Conservation (phyloP, 2,888 invertebrate species). For the Xestia rhomboidea region DNA sequence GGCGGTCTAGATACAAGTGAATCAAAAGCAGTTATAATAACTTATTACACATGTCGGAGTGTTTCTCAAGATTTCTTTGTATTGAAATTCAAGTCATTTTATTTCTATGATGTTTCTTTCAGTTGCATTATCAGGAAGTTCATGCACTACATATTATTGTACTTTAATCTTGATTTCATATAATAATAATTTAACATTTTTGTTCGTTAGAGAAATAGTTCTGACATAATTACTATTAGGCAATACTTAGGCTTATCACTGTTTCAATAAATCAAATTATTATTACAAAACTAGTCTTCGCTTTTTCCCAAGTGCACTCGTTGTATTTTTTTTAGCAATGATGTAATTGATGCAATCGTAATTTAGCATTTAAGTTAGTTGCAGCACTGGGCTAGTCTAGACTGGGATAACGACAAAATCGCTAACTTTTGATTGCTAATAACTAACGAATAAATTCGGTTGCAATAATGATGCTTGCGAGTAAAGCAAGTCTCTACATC, state of each 20-base stretch:
- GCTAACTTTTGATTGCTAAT: no score
- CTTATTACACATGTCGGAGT: slow-evolving; percentile 17
- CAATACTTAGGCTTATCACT: not conserved
- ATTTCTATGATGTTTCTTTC: slow-evolving; percentile 8
- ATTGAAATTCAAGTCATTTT: slow-evolving; percentile 22
- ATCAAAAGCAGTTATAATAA: slow-evolving; percentile 35
- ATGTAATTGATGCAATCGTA: not conserved
- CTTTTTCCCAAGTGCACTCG: not conserved
- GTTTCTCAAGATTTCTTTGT: slow-evolving; percentile 41
- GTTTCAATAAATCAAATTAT: not conserved
- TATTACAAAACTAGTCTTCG: not conserved
- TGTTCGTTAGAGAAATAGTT: not conserved
- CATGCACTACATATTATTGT: slow-evolving; percentile 28
- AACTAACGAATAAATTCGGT: no score
- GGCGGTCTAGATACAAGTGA: slow-evolving; percentile 38
- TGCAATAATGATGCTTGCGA: no score
- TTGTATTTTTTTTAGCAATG: not conserved
- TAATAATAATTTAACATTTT: not conserved
- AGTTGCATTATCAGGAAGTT: slow-evolving; percentile 29
- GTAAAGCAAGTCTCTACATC: no score
- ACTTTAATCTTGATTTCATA: slow-evolving; percentile 7
- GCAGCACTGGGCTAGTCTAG: no score
- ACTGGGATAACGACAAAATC: no score
- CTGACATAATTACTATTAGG: not conserved
- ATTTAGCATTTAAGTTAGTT: not conserved